A percentile compares a stretch with the other conserved stretches of the same genome.
Evolutionary conservation across 2,888 invertebrate genomes (phyloP).

Genomic region (Microctonus hyperodae): DNA sequence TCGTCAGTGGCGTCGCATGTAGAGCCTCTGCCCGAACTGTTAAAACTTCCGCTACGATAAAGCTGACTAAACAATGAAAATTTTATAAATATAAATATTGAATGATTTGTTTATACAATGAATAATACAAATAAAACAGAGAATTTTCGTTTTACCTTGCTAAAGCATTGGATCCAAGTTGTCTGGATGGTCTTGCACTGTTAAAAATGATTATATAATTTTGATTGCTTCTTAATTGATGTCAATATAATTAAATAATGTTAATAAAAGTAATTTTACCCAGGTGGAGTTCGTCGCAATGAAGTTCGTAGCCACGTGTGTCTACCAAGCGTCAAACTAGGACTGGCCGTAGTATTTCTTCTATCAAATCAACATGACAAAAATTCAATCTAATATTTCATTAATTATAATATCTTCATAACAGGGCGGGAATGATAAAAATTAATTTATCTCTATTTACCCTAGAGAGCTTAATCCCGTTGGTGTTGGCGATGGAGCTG

Average conservation of each 20-base stretch:
- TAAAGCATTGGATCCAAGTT: constrained; percentile 83
- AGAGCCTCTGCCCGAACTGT: constrained; percentile 90
- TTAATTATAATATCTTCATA: not conserved
- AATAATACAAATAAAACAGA: constrained; percentile 2
- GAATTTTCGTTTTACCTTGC: constrained; percentile 72
- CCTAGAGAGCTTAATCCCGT: constrained; percentile 39
- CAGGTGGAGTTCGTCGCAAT: constrained; percentile 79
- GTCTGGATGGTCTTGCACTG: constrained; percentile 75
- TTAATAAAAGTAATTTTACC: constrained; percentile 65
- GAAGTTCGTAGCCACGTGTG: constrained; percentile 88
- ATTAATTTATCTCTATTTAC: constrained; percentile 29
- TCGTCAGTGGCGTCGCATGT: constrained; percentile 93
- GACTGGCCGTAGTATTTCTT: constrained; percentile 66
- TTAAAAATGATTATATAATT: constrained; percentile 66
- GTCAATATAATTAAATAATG: not conserved
- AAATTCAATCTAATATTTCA: not conserved
- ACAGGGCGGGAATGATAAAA: not conserved
- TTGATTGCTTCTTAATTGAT: constrained; percentile 18
- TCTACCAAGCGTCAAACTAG: constrained; percentile 72
- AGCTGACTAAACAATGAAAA: constrained; percentile 74
- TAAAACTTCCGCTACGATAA: constrained; percentile 92
- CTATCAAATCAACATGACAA: constrained; percentile 42
- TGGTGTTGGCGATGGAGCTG: constrained; percentile 55
- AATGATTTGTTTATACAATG: constrained; percentile 1
- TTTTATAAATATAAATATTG: constrained; percentile 27